A percentile compares a stretch with the other conserved stretches of the same genome.
Evolutionary conservation across 2,888 invertebrate genomes (phyloP).

Genomic region (Mythimna vitellina): DNA sequence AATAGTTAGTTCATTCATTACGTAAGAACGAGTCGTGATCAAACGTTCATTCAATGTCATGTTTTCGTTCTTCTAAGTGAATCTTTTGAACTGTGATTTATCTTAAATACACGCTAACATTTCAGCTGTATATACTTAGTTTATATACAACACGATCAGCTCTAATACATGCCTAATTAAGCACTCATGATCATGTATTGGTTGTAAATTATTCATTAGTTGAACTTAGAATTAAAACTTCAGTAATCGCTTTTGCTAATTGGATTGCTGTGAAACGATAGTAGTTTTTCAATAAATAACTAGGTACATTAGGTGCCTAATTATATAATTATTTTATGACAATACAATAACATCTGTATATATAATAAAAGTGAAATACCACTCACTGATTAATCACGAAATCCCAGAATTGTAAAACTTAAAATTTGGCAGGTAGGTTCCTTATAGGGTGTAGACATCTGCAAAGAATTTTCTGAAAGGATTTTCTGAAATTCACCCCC

Average conservation of each 20-base stretch:
- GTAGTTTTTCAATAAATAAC: not conserved
- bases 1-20: constrained; percentile 51
- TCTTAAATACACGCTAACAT: constrained; percentile 27
- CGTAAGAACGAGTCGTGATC: constrained; percentile 56
- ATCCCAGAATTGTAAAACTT: no score
- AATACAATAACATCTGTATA: no score
- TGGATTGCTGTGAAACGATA: constrained; percentile 1
- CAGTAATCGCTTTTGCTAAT: constrained; percentile 19
- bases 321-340: no score
- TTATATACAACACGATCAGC: constrained; percentile 36
- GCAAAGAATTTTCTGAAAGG: no score
- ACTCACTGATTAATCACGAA: no score
- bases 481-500: no score
- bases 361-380: no score
- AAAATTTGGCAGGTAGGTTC: no score
- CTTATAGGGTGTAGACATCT: no score
- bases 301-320: no score
- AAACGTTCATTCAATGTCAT: constrained; percentile 52
- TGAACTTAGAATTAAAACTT: constrained; percentile 33
- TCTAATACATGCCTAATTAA: constrained; percentile 55
- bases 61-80: constrained; percentile 50
- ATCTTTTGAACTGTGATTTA: constrained; percentile 50
- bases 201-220: constrained; percentile 46
- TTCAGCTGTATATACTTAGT: constrained; percentile 21
- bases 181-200: constrained; percentile 36